phyloP scores from a whole-genome alignment of 1,140 invertebrate genomes.

The Oncopeltus fasciatus region DNA sequence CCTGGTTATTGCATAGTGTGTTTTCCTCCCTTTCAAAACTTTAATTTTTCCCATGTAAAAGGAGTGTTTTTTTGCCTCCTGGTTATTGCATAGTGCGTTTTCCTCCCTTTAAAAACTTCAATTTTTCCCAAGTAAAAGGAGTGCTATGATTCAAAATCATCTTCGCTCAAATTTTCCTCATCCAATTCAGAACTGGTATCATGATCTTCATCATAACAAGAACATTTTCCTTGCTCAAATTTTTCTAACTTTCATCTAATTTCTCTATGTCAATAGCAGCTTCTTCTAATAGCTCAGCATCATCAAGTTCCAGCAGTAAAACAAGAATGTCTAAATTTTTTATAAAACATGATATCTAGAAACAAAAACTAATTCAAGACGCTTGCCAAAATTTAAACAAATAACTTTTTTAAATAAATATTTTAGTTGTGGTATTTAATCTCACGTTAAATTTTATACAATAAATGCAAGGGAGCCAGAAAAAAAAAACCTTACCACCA shows the following conservation, averaged over 20 bases:
- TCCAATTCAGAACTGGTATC: not conserved
- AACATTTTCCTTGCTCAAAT: not conserved
- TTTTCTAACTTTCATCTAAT: not conserved
- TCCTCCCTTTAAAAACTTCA: not conserved
- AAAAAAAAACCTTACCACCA: too few species aligned
- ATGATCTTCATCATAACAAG: not conserved
- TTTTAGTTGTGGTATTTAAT: too few species aligned
- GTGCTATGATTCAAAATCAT: not conserved
- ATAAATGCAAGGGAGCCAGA: too few species aligned
- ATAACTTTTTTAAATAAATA: too few species aligned
- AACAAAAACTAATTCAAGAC: not conserved
- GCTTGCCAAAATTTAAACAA: not conserved
- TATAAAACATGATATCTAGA: not conserved
- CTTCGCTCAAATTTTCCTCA: not conserved
- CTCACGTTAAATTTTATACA: too few species aligned
- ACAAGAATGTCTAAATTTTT: not conserved
- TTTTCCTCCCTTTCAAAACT: too few species aligned
- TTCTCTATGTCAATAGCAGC: not conserved
- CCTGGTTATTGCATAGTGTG: too few species aligned
- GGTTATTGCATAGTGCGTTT: not conserved
- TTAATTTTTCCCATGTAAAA: too few species aligned
- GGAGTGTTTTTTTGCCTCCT: not conserved
- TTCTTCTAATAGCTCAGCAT: not conserved
- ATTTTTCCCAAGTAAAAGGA: not conserved
- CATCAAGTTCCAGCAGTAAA: not conserved